Conservation (phyloP, 2,113 vertebrate genomes). For the Cynocephalus volans region DNA sequence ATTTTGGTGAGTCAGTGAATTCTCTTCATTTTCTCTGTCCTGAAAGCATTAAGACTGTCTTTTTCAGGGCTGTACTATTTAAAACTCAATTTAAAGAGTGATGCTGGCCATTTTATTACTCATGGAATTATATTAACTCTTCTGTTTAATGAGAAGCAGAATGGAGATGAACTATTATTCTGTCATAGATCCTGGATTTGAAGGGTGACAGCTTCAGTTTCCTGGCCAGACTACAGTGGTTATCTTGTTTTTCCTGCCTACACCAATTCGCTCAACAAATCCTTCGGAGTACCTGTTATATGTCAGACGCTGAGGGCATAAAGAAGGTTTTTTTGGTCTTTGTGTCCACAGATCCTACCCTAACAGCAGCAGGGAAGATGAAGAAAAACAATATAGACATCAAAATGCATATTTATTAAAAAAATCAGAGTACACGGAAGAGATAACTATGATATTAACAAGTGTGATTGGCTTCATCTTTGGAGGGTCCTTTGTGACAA, state of each 20-base stretch:
- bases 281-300: not conserved
- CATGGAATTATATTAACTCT: constrained; percentile 33
- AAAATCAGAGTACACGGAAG: not conserved
- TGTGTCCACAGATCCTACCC: not conserved
- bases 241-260: not conserved
- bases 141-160: constrained; percentile 22
- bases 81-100: constrained; percentile 34
- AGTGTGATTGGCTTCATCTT: not conserved
- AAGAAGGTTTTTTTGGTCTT: not conserved
- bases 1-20: not conserved
- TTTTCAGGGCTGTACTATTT: not conserved
- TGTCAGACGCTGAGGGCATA: not conserved
- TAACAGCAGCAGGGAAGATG: not conserved
- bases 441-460: not conserved
- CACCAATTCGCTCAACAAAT: constrained; percentile 1
- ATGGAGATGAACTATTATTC: not conserved
- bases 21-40: constrained; percentile 7
- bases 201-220: not conserved
- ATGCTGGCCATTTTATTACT: not conserved
- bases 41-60: not conserved
- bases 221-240: not conserved
- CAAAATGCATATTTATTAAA: constrained; percentile 1
- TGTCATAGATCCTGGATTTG: constrained; percentile 29
- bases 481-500: not conserved
- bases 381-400: not conserved